Percentiles rank a stretch among this genome's conserved stretches.
Evolutionary conservation across 1,140 invertebrate genomes (phyloP).

Genomic region (Bombus sylvicola): DNA sequence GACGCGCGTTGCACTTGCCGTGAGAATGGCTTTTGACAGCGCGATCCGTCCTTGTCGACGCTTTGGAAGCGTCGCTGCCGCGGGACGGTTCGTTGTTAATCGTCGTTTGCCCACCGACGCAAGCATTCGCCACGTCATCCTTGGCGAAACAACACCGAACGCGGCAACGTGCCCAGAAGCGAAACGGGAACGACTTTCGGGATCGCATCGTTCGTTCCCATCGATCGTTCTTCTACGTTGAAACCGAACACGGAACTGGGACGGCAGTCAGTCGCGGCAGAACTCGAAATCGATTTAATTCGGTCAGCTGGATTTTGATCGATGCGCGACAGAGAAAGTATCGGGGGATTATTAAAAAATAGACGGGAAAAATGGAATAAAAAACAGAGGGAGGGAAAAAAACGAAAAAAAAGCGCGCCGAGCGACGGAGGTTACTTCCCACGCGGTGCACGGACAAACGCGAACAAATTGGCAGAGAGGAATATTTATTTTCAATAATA

Average conservation of each 20-base stretch:
- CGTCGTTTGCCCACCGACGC: conserved; percentile 2
- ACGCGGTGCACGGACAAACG: conserved; percentile 27
- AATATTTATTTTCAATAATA: conserved; percentile 57
- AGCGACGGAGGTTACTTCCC: conserved; percentile 29
- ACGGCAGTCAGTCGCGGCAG: background rate
- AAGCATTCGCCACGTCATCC: background rate
- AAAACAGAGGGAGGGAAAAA: conserved; percentile 1
- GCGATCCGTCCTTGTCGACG: conserved; percentile 35
- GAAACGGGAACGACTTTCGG: conserved; percentile 6
- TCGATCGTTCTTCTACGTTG: background rate
- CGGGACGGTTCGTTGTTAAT: conserved; percentile 29
- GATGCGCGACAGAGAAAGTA: conserved; percentile 54
- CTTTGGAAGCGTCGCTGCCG: conserved; percentile 32
- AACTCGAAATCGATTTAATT: conserved; percentile 47
- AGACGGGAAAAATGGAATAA: conserved; percentile 22
- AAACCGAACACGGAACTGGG: conserved; percentile 36
- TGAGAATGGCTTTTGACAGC: conserved; percentile 54
- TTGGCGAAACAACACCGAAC: background rate
- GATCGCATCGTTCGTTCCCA: background rate
- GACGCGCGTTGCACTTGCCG: conserved; percentile 32
- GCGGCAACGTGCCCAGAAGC: background rate
- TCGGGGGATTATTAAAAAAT: conserved; percentile 42
- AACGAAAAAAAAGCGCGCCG: background rate
- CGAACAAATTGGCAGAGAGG: conserved; percentile 20
- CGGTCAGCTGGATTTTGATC: conserved; percentile 56